Evolutionary conservation across 2,888 invertebrate species (phyloP), one percentile per base, ranked within the genome.

Genomic region (Ecliptopera silaceata): DNA sequence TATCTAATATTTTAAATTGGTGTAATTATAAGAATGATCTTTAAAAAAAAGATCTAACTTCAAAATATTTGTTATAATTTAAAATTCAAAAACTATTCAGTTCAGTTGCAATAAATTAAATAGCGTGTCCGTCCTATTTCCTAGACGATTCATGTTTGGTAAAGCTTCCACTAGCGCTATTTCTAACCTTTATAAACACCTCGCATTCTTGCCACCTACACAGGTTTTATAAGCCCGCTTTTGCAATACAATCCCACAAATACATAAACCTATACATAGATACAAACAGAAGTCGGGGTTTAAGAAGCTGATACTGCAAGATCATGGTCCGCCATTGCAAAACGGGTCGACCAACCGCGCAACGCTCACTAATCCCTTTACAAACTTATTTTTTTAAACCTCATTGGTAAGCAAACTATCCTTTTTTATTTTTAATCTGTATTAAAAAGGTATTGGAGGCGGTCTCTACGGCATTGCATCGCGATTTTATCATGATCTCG

Each of bases 361-460:
- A 34, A 49, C 71, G 71, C 68, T 70, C 70, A 71, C 79, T 86
- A 87, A 88, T 86, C 86, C 85, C 77, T 82, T 72, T 68, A 70
- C 75, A 66, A 69, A 73, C 71, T 74, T 77, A 77, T 84, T 78
- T 78, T 80, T 26, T 78, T 78, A 71, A 76, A 79, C 80, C 80
- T 79, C 51, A 48, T 58, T 51, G 52, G 53, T 53, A 53, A 49
- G 44, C 52, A 49, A 36, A 32, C 43, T 43, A 42, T 17, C 34
- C 26, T 45, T 42, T 74, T 82, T 79, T 79, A 82, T 77, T 79
- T 78, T 79, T 71, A 76, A 80, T 81, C 82, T 80, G 63, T 66
- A 64, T 66, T 66, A 60, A 58, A 64, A 63, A 61, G 46, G 53
- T 18, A 43, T 44, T 31, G 49, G 56, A 48, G 61, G 61, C 64